A percentile compares a stretch with the other conserved stretches of the same genome.
phyloP scores from a whole-genome alignment of 30 jellyfish, hydroid and myxozoan genomes.

The Aurelia sp. region DNA sequence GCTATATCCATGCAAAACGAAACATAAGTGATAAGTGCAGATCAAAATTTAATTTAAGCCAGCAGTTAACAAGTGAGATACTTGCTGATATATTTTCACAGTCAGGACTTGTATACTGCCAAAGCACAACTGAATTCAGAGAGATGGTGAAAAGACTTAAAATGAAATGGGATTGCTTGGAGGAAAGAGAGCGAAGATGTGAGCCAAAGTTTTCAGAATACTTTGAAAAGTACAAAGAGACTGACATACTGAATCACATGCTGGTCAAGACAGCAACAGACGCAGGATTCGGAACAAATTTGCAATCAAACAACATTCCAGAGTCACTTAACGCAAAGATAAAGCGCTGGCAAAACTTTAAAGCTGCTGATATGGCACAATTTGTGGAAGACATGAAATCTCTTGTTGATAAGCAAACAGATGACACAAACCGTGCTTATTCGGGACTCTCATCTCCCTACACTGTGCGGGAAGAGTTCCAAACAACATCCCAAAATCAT shows the following conservation, averaged over 20 bases:
- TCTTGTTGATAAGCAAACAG: not conserved
- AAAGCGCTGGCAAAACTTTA: slow-evolving; percentile 2
- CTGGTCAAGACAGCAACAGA: not conserved
- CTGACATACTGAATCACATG: slow-evolving; percentile 1
- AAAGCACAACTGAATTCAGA: too few relatives aligned
- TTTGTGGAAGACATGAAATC: slow-evolving; percentile 22
- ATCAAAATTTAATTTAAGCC: too few relatives aligned
- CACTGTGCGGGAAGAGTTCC: slow-evolving; percentile 11
- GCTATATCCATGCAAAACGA: too few relatives aligned
- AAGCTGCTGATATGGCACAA: not conserved
- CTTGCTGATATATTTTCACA: too few relatives aligned
- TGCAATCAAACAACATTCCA: not conserved
- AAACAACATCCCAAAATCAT: not conserved
- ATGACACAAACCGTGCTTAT: slow-evolving; percentile 4
- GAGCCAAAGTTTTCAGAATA: slow-evolving; percentile 5
- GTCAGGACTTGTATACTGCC: too few relatives aligned
- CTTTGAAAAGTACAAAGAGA: not conserved
- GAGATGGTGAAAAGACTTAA: not conserved
- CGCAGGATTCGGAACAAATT: too few relatives aligned
- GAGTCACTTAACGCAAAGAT: too few relatives aligned
- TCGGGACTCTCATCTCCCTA: not conserved
- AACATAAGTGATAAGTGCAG: too few relatives aligned
- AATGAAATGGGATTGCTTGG: slow-evolving; percentile 8
- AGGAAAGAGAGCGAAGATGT: not conserved
- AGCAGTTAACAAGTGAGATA: too few relatives aligned